These are phyloP conservation scores for Drosophila azteca DNA, from an alignment of 1,140 invertebrate species.

Conservation along the genomic window DNA sequence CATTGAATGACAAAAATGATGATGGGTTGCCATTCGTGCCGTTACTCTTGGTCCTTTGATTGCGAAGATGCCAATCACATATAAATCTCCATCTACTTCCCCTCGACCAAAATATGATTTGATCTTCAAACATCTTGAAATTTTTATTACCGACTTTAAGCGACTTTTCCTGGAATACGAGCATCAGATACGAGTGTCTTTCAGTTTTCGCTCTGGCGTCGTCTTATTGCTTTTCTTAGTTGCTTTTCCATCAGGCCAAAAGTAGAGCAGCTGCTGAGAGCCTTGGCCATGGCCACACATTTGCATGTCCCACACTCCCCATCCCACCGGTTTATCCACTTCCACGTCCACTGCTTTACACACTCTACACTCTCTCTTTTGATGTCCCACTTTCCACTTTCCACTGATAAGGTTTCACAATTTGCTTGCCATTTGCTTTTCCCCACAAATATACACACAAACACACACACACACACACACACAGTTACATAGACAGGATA, in stretches of 20 bases:
- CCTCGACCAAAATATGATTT: no score
- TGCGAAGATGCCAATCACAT: no score
- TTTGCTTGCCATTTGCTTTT: conserved; percentile 34
- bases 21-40: no score
- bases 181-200: no score
- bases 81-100: no score
- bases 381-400: conserved; percentile 8
- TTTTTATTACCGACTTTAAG: no score
- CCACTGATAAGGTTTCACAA: conserved; percentile 53
- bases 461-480: conserved; percentile 1
- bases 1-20: no score
- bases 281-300: conserved; percentile 30
- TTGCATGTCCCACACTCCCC: conserved; percentile 33
- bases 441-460: conserved; percentile 17
- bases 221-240: conserved; percentile 7
- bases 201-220: not conserved
- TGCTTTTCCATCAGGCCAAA: conserved; percentile 30
- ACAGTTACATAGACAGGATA: conserved; percentile 10
- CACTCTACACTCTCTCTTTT: not conserved
- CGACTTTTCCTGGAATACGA: no score
- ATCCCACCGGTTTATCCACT: conserved; percentile 25
- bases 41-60: no score
- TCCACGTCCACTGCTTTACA: not conserved
- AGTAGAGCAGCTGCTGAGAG: conserved; percentile 43
- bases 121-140: no score